Base-by-base conservation (phyloP, 2,797 vertebrate genomes). In the Acipenser transmontanus region DNA sequence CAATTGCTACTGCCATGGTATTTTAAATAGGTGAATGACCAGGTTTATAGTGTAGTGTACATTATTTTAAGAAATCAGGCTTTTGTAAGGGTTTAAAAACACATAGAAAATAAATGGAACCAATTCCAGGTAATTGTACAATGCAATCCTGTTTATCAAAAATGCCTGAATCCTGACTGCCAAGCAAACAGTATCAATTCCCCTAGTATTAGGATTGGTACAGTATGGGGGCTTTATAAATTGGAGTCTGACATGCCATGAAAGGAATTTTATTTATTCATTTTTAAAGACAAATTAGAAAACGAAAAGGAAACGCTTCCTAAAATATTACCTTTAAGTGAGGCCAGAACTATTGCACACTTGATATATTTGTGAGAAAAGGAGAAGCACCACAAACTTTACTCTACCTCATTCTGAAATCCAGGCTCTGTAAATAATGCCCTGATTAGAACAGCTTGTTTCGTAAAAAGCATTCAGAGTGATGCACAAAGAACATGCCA, bases 401-500 rank as follows among this genome's bases (percentile, higher is more conserved):
- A 54, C n/a, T 54, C 52, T 54, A 54, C 8, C 8, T 54, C n/a
- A 54, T 34, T 34, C n/a, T 71, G 63, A 68, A 78, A 77, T 50
- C 17, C 6, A 77, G 49, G 49, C 50, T 64, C 62, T 59, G 54
- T 69, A 79, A 78, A 78, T 60, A 82, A 66, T 5, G 14, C 47
- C 68, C 48, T 57, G 64, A 80, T 67, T 66, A 69, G 65, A 70
- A 50, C 12, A 2, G 34, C 59, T 62, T 66, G 59, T 69, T 72
- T 73, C 61, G 62, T 73, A 76, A 72, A 71, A 6, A 70, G 62
- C 9, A 74, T 66, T 75, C 69, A 76, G 50, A 74, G 49, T 50
- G 59, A 72, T 52, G 70, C 50, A 82, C 63, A 73, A 69, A 71
- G 66, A 77, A 73, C 61, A 73, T 74, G 79, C 47, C 62, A 74